Conservation (phyloP, 2,113 vertebrate species). For the Sinocyclocheilus anophthalmus region DNA sequence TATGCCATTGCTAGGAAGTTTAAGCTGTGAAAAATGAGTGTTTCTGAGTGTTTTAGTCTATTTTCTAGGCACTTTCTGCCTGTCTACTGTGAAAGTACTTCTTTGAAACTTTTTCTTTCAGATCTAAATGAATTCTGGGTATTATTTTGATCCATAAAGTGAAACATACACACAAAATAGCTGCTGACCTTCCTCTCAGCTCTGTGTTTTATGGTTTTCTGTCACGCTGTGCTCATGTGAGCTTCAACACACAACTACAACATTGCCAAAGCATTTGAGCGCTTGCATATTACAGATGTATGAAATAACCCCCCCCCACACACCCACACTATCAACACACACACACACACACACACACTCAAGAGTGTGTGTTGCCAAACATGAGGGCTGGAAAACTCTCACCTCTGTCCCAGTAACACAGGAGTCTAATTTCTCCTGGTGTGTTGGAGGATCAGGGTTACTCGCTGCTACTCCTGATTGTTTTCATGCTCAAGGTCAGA, state of each 20-base stretch:
- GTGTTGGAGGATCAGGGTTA: not conserved
- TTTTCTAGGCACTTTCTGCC: not conserved
- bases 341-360: no score
- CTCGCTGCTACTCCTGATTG: not conserved
- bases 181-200: constrained; percentile 11
- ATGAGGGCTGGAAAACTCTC: constrained; percentile 69
- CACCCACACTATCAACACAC: not conserved
- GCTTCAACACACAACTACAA: not conserved
- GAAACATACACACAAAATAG: not conserved
- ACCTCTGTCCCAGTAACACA: constrained; percentile 71
- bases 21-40: no score
- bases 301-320: constrained; percentile 19
- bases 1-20: no score
- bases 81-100: not conserved
- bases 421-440: not conserved
- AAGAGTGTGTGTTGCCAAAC: constrained; percentile 62
- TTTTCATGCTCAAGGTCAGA: constrained; percentile 3
- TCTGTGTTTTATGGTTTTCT: not conserved
- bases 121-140: not conserved
- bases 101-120: not conserved
- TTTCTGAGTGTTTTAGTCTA: no score
- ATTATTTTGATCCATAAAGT: not conserved
- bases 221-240: constrained; percentile 9
- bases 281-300: not conserved
- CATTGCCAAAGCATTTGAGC: not conserved